Percentiles rank a stretch among this genome's conserved stretches.
Evolutionary conservation across 2,113 vertebrate genomes (phyloP).

Genomic region (Pimephales promelas): DNA sequence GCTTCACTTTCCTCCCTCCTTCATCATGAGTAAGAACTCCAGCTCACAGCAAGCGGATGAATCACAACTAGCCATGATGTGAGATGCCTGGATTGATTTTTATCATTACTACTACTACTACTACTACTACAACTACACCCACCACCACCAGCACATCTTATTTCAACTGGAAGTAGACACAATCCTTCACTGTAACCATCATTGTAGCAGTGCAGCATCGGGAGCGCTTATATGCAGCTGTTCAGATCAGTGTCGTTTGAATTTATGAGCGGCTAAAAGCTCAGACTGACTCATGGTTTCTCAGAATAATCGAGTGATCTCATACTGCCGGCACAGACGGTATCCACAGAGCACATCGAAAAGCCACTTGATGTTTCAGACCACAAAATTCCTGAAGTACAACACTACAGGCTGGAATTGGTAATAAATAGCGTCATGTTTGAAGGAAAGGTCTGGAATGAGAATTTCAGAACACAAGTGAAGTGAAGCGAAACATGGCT

Average conservation of each 20-base stretch:
- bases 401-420: neutral
- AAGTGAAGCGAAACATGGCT: neutral
- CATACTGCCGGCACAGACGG: neutral
- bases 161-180: conserved; percentile 3
- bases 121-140: no score
- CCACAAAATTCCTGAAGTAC: neutral
- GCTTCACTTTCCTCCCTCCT: conserved; percentile 13
- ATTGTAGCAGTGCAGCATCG: neutral
- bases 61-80: conserved; percentile 26
- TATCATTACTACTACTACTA: conserved; percentile 8
- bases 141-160: conserved; percentile 12
- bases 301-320: conserved; percentile 7
- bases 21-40: conserved; percentile 13
- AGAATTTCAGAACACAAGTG: conserved; percentile 5
- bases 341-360: neutral
- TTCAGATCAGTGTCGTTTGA: neutral
- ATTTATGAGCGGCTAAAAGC: conserved; percentile 13
- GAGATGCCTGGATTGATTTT: neutral
- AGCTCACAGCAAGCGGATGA: conserved; percentile 8
- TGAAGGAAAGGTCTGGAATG: conserved; percentile 12
- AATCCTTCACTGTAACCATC: neutral
- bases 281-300: conserved; percentile 23
- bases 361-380: neutral
- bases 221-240: neutral
- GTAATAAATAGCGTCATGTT: neutral